Conservation (phyloP, 2,888 invertebrate genomes). For the Hemistola chrysoprasaria region DNA sequence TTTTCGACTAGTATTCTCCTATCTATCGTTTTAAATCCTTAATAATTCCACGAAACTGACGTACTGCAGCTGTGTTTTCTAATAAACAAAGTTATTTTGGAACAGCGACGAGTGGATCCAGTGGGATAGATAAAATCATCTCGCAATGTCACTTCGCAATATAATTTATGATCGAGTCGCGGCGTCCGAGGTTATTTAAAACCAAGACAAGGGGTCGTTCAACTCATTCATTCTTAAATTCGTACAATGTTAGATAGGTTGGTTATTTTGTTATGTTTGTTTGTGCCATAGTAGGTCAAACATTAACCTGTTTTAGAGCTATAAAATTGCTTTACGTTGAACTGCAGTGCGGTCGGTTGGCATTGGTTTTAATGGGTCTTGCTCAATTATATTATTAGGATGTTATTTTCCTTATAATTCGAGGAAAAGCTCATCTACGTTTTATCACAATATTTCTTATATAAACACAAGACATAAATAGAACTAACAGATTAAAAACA, state of each 20-base stretch:
- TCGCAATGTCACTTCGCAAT: slow-evolving; percentile 34
- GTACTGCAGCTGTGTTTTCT: slow-evolving; percentile 16
- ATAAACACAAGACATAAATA: too few species aligned
- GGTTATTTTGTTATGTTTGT: slow-evolving; percentile 20
- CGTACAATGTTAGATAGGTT: too few species aligned
- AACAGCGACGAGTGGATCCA: slow-evolving; percentile 11
- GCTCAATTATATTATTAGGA: slow-evolving; percentile 5
- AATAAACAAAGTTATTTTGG: slow-evolving; percentile 29
- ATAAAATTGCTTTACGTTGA: slow-evolving; percentile 35
- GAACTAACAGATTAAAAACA: too few species aligned
- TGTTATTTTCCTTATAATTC: neutral
- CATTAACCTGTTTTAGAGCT: slow-evolving; percentile 27
- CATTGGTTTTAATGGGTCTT: slow-evolving; percentile 18
- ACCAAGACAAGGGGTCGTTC: slow-evolving; percentile 42
- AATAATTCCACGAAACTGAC: neutral
- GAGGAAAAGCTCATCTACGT: too few species aligned
- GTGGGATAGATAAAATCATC: slow-evolving; percentile 24
- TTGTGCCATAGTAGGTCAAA: slow-evolving; percentile 21
- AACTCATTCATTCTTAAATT: slow-evolving; percentile 48
- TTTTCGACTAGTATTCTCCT: too few species aligned
- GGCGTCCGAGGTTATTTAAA: slow-evolving; percentile 36
- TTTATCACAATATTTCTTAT: too few species aligned
- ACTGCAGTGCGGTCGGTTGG: slow-evolving; percentile 22
- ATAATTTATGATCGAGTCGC: slow-evolving; percentile 37
- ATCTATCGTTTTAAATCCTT: too few species aligned